These are phyloP conservation scores for Epinephelus moara DNA, from an alignment of 2,113 vertebrate genomes.

Conservation along the genomic window DNA sequence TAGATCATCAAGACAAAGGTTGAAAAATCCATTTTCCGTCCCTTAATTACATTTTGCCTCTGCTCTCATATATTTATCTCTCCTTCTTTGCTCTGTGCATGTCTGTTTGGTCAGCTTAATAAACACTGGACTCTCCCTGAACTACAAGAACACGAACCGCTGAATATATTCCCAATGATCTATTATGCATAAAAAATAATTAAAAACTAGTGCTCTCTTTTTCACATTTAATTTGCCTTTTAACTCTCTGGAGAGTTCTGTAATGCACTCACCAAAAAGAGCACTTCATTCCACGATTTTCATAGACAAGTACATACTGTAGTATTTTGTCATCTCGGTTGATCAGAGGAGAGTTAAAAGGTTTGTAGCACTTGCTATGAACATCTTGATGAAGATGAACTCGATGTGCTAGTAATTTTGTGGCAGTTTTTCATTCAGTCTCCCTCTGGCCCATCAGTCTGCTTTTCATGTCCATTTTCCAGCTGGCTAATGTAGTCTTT, in stretches of 20 bases:
- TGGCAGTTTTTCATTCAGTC: conserved; percentile 43
- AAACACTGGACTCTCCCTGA: conserved; percentile 57
- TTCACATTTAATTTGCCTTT: conserved; percentile 59
- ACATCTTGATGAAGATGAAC: conserved; percentile 65
- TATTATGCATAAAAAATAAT: conserved; percentile 73
- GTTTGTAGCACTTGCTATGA: conserved; percentile 47
- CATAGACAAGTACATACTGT: conserved; percentile 39
- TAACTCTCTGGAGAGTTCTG: conserved; percentile 51
- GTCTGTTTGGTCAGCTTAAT: conserved; percentile 76
- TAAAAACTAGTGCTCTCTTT: conserved; percentile 52
- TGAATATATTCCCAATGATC: conserved; percentile 51
- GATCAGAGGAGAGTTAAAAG: conserved; percentile 59
- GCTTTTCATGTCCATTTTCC: conserved; percentile 52
- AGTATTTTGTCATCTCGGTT: conserved; percentile 32
- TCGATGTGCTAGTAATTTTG: conserved; percentile 51
- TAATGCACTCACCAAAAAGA: conserved; percentile 60
- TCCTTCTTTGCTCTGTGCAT: conserved; percentile 60
- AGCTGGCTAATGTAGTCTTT: conserved; percentile 46
- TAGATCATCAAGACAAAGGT: conserved; percentile 65
- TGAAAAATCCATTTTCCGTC: conserved; percentile 72
- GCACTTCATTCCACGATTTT: conserved; percentile 51
- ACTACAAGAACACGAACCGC: conserved; percentile 38
- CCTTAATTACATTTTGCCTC: conserved; percentile 71
- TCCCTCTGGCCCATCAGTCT: conserved; percentile 43
- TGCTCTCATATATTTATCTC: conserved; percentile 55